Percentiles rank a stretch among this genome's conserved stretches.
phyloP scores from a whole-genome alignment of 2,888 invertebrate genomes.

The Macrophya alboannulata region DNA sequence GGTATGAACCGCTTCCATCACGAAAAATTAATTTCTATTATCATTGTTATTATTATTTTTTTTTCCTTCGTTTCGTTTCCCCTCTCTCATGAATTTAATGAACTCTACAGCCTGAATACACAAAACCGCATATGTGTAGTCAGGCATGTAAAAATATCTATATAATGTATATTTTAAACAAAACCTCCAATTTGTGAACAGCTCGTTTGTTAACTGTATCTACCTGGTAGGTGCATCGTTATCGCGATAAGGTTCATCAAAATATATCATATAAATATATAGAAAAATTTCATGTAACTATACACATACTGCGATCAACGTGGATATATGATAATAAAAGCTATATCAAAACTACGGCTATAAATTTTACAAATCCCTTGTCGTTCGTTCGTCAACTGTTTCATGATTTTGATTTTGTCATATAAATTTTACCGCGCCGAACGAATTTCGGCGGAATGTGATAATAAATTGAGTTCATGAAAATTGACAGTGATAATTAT shows the following conservation, averaged over 20 bases:
- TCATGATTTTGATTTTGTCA: background rate
- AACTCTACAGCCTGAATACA: background rate
- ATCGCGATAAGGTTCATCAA: background rate
- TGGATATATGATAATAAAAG: background rate
- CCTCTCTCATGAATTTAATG: background rate
- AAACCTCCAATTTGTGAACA: background rate
- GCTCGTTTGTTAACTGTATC: background rate
- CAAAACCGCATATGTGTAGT: background rate
- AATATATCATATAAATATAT: background rate
- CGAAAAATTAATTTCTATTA: conserved; percentile 5
- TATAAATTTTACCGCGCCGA: background rate
- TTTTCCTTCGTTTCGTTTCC: background rate
- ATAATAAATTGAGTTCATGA: background rate
- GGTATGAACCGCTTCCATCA: background rate
- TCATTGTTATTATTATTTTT: background rate
- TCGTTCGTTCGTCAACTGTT: background rate
- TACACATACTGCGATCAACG: background rate
- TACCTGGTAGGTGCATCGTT: background rate
- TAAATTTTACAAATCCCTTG: background rate
- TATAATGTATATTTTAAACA: background rate
- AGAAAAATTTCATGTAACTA: background rate
- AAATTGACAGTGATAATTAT: background rate
- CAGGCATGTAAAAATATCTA: background rate
- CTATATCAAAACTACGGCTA: background rate
- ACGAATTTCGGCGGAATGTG: background rate